A percentile compares a stretch with the other conserved stretches of the same genome.
Evolutionary conservation across 1,140 invertebrate species (phyloP).

Genomic region (Lanistes nyassanus): DNA sequence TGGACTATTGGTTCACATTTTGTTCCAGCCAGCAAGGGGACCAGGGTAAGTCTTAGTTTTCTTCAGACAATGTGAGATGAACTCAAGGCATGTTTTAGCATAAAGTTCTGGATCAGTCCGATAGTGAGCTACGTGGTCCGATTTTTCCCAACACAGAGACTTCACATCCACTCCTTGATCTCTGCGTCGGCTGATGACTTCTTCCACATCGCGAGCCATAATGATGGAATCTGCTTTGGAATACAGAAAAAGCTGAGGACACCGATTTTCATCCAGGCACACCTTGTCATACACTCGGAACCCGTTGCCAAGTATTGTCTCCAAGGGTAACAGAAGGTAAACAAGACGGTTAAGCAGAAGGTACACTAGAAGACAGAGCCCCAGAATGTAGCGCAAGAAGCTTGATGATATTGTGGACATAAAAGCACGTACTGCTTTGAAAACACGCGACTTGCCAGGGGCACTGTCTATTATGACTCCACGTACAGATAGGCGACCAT

Average conservation of each 20-base stretch:
- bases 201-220: conserved; percentile 67
- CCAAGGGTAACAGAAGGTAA: conserved; percentile 15
- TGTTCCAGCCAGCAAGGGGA: too few species aligned
- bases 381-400: conserved; percentile 48
- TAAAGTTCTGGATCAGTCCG: conserved; percentile 72
- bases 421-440: conserved; percentile 71
- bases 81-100: conserved; percentile 41
- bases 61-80: conserved; percentile 34
- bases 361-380: conserved; percentile 41
- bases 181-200: conserved; percentile 67
- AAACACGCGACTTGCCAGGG: conserved; percentile 74
- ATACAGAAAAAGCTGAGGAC: conserved; percentile 81
- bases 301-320: conserved; percentile 24
- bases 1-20: too few species aligned
- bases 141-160: conserved; percentile 74
- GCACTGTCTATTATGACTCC: conserved; percentile 83
- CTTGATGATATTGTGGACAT: conserved; percentile 66
- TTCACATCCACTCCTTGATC: conserved; percentile 73
- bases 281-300: conserved; percentile 54
- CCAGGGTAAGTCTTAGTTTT: neutral
- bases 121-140: conserved; percentile 78
- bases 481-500: conserved; percentile 71
- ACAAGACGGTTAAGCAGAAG: conserved; percentile 36
- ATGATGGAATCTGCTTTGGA: conserved; percentile 76
- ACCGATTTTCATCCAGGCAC: conserved; percentile 68